Base-by-base conservation (phyloP, 2,797 vertebrate genomes). In the Trematocara caparti region DNA sequence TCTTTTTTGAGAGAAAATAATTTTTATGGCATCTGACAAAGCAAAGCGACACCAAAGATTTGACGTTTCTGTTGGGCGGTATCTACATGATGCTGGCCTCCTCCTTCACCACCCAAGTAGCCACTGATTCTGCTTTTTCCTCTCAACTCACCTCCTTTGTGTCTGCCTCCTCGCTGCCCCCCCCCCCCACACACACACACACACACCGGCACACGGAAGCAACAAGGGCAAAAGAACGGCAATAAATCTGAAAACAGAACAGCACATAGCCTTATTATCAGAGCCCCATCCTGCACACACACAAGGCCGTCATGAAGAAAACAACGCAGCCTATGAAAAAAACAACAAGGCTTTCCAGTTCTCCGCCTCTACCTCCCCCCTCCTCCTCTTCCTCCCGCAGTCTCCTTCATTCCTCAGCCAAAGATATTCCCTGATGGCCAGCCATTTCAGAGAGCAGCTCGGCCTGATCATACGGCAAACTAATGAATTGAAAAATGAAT, bases 401-500 rank as follows among this genome's bases (percentile, higher is more conserved):
- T 94, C 94, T 92, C 92, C 93, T 92, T 90, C 91, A 82, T 90
- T 92, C 94, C 85, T 92, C 85, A 53, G 83, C 93, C 86, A 90
- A 92, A 93, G 93, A 92, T 93, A 95, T 95, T 95, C 94, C 93
- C 94, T 92, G 88, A 92, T 92, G 95, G 94, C 93, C 91, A 84
- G 89, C 91, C 94, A 92, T 95, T 95, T 95, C 92, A 94, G 92
- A 88, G 91, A 95, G 93, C 92, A 94, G 92, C 95, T 94, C 93
- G 85, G 94, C 91, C 93, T 92, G 94, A 96, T 96, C 94, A 96
- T 95, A 96, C 93, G 84, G 93, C 93, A 94, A 94, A 93, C 93
- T 95, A 96, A 96, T 96, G 95, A 96, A 96, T 95, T 95, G 95
- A 96, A 96, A 95, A 95, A 96, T 94, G 93, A 96, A 96, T 96